phyloP scores from a whole-genome alignment of 2,113 vertebrate genomes.

The Marmota monax region DNA sequence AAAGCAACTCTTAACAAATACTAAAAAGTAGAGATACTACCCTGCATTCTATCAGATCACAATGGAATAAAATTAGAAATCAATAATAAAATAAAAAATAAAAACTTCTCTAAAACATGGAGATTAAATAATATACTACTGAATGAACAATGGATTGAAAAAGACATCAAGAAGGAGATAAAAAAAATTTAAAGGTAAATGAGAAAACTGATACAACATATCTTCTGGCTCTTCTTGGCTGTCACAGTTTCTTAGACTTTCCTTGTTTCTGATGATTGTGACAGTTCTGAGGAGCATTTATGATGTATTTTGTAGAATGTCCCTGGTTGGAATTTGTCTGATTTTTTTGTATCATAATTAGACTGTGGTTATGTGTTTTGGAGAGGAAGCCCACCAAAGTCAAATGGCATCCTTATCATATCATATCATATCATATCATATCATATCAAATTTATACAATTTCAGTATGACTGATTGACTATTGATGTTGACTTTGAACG shows the following conservation, averaged over 20 bases:
- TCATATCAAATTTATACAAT: background rate
- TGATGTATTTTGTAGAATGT: constrained; percentile 2
- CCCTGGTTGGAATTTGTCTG: background rate
- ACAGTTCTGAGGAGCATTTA: background rate
- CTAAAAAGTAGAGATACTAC: no score
- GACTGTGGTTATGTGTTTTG: background rate
- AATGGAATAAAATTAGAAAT: no score
- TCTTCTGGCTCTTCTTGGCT: background rate
- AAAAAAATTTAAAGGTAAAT: no score
- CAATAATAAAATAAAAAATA: no score
- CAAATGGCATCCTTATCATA: background rate
- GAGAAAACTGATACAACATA: background rate
- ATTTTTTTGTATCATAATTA: background rate
- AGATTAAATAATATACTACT: no score
- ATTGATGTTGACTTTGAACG: background rate
- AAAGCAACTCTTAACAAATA: no score
- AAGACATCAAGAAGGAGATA: no score
- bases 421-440: background rate
- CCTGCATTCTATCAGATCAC: no score
- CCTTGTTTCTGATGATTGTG: background rate
- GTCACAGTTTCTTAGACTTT: background rate
- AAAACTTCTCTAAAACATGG: no score
- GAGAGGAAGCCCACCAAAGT: background rate
- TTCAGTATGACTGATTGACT: background rate
- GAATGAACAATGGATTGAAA: no score